These are phyloP conservation scores for Zapus hudsonius DNA, from an alignment of 2,113 vertebrate species.

Conservation along the genomic window DNA sequence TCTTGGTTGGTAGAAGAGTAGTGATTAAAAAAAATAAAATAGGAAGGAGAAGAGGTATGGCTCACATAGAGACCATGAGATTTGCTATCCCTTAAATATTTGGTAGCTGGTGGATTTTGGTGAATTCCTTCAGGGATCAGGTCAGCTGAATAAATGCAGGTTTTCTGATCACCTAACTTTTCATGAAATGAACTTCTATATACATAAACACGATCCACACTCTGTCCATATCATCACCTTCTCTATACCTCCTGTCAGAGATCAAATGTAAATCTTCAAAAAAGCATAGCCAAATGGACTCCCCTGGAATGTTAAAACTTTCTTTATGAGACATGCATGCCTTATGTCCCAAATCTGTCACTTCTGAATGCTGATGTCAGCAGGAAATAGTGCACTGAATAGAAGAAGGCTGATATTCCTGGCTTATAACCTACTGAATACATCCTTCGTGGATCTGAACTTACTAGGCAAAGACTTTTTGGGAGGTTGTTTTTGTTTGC, in stretches of 20 bases:
- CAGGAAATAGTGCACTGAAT: not conserved
- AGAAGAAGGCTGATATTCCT: not conserved
- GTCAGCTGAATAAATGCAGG: not conserved
- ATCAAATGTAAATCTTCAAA: not conserved
- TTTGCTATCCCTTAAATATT: not conserved
- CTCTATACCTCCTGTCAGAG: no score
- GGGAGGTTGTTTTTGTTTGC: not conserved
- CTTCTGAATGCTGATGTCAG: not conserved
- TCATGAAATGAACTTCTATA: not conserved
- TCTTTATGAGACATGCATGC: not conserved
- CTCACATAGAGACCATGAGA: not conserved
- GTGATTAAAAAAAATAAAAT: not conserved
- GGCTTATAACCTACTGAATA: not conserved
- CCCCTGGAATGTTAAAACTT: not conserved
- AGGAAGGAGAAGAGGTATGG: not conserved
- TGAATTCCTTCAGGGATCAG: not conserved
- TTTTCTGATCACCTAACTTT: not conserved
- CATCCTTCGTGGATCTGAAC: not conserved
- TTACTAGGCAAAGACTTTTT: not conserved
- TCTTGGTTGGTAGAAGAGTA: not conserved
- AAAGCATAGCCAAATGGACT: not conserved
- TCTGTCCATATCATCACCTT: not conserved
- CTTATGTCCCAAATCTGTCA: not conserved
- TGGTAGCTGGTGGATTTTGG: not conserved
- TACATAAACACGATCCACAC: not conserved